phyloP scores from a whole-genome alignment of 1,140 invertebrate genomes.

The Maconellicoccus hirsutus region DNA sequence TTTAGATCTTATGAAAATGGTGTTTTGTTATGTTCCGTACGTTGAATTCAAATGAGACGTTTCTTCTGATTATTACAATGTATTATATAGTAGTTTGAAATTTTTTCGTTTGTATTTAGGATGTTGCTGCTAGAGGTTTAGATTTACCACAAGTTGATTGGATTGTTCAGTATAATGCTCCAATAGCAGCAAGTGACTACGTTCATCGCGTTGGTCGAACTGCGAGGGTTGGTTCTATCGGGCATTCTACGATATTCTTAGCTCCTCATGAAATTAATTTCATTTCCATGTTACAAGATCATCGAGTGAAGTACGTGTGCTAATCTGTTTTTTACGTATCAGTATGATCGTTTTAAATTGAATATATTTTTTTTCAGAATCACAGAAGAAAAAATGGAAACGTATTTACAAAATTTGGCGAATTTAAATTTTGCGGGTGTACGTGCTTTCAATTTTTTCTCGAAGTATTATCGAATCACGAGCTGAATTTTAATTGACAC shows the following conservation, averaged over 20 bases:
- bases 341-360: conserved; percentile 5
- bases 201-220: conserved; percentile 83
- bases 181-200: conserved; percentile 79
- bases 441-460: conserved; percentile 14
- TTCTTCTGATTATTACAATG: conserved; percentile 29
- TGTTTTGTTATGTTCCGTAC: conserved; percentile 78
- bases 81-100: neutral
- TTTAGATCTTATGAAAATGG: conserved; percentile 62
- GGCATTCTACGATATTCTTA: conserved; percentile 68
- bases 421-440: conserved; percentile 28
- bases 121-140: conserved; percentile 82
- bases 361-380: conserved; percentile 28
- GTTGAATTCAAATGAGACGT: too few species aligned
- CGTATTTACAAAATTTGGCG: conserved; percentile 29
- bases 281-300: conserved; percentile 60
- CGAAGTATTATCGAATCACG: neutral
- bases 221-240: conserved; percentile 65
- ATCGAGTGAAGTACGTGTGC: conserved; percentile 60
- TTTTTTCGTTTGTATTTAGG: conserved; percentile 41
- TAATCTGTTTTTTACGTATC: conserved; percentile 1
- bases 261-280: conserved; percentile 74
- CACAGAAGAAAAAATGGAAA: conserved; percentile 29
- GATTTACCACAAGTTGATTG: conserved; percentile 83
- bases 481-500: neutral
- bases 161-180: conserved; percentile 85